These are phyloP conservation scores for Leptinotarsa lineolata DNA, from an alignment of 1,140 invertebrate species.

Conservation along the genomic window DNA sequence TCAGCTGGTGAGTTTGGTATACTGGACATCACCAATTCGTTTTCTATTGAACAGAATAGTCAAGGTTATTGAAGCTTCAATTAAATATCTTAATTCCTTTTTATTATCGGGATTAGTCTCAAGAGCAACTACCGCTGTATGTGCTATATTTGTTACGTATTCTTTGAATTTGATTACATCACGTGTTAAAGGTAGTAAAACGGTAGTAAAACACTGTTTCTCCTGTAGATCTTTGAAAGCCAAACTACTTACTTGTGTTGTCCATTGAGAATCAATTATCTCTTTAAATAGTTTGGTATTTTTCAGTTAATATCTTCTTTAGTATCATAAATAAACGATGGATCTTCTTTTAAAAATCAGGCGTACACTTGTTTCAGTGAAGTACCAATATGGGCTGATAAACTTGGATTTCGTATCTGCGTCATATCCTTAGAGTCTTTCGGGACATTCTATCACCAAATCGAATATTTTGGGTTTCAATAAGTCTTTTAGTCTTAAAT, in stretches of 20 bases:
- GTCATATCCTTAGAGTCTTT: conserved; percentile 34
- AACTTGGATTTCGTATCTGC: conserved; percentile 29
- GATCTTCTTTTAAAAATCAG: conserved; percentile 32
- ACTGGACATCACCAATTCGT: conserved; percentile 45
- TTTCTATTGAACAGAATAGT: conserved; percentile 42
- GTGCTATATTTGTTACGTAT: conserved; percentile 24
- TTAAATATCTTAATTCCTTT: conserved; percentile 35
- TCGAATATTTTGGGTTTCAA: conserved; percentile 30
- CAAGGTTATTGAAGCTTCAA: conserved; percentile 34
- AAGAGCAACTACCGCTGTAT: conserved; percentile 25
- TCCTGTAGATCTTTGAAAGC: too few species aligned
- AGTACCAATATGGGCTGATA: conserved; percentile 35
- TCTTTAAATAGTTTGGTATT: too few species aligned
- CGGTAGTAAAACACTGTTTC: conserved; percentile 33
- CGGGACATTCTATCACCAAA: conserved; percentile 15
- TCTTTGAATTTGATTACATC: conserved; percentile 41
- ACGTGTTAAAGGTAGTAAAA: conserved; percentile 35
- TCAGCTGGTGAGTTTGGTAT: conserved; percentile 31
- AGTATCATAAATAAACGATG: conserved; percentile 14
- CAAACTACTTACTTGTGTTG: too few species aligned
- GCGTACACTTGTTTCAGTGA: conserved; percentile 34
- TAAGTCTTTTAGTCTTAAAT: conserved; percentile 26
- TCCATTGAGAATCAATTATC: too few species aligned
- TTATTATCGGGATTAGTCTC: conserved; percentile 20
- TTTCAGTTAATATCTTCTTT: conserved; percentile 23